A percentile compares a stretch with the other conserved stretches of the same genome.
These are phyloP conservation scores for Balearica regulorum DNA, from an alignment of 2,797 vertebrate genomes.

Conservation along the genomic window DNA sequence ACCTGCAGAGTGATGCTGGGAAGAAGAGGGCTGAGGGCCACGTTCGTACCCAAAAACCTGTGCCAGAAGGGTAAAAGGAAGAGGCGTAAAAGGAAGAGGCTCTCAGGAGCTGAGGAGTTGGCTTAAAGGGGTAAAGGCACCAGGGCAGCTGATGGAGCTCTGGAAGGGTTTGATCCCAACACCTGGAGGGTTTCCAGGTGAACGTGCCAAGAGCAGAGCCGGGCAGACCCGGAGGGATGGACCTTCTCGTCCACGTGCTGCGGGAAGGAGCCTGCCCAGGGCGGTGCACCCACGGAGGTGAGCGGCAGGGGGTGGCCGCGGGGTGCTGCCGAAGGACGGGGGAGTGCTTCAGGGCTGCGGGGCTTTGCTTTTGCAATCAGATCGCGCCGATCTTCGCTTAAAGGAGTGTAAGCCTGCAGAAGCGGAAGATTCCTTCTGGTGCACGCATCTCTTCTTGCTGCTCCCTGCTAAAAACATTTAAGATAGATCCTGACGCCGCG, in stretches of 20 bases:
- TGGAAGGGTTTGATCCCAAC: not conserved
- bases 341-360: not conserved
- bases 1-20: not conserved
- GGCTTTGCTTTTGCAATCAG: not conserved
- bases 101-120: not conserved
- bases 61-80: not conserved
- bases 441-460: not conserved
- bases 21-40: not conserved
- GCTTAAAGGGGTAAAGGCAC: not conserved
- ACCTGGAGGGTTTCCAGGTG: not conserved
- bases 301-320: not conserved
- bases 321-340: not conserved
- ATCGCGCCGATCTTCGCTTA: not conserved
- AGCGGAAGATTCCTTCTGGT: not conserved
- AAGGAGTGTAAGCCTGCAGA: not conserved
- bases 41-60: not conserved
- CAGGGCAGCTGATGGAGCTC: not conserved
- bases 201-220: not conserved
- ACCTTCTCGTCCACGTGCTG: not conserved
- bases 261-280: not conserved
- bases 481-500: not conserved
- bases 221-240: not conserved
- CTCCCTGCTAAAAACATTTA: not conserved
- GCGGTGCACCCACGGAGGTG: fast-evolving
- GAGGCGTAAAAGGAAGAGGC: not conserved